Base-by-base conservation (phyloP, 2,113 vertebrate genomes). In the Tragelaphus buxtoni region DNA sequence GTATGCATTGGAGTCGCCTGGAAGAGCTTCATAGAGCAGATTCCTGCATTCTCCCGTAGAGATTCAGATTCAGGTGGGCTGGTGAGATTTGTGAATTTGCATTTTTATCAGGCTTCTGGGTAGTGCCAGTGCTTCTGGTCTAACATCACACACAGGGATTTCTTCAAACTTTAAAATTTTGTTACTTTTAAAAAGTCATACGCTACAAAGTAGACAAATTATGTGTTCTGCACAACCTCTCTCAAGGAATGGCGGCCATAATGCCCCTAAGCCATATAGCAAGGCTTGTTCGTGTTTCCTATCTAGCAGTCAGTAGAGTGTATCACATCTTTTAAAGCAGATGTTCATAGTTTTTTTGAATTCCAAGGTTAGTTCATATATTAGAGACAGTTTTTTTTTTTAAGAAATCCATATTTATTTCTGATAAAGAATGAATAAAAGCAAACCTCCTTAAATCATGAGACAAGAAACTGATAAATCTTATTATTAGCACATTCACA, bases 391-490 rank as follows among this genome's bases (percentile, higher is more conserved):
- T 18, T 60, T 20, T 65, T 92, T 65, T 69, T 76, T 74, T 65
- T 53, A 63, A 69, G 45, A 77, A 94, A 83, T 10, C 9, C 20
- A 65, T 88, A 42, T 94, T 2, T 91, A 93, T 90, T 97, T 97
- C 91, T 98, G 53, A 96, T 81, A 85, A 69, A 98, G 24, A 65
- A 94, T 58, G 26, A 92, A 92, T 87, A 97, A 97, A 97, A 90
- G 76, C 32, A 97, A 97, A 88, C 4, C 2, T 60, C 60, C 76
- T 95, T 90, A 91, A 96, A 80, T 96, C 47, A 35, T 83, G 30
- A 95, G 81, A 88, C 63, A 65, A 96, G 42, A 84, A 11, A 65
- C 61, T 92, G 63, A 97, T 22, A 92, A 58, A 95, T 80, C 10
- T 95, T 94, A 84, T 95, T 95, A 84, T 95, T 95, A 84, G 30